phyloP scores from a whole-genome alignment of 2,888 invertebrate species.

The Drosophila multiciliata region DNA sequence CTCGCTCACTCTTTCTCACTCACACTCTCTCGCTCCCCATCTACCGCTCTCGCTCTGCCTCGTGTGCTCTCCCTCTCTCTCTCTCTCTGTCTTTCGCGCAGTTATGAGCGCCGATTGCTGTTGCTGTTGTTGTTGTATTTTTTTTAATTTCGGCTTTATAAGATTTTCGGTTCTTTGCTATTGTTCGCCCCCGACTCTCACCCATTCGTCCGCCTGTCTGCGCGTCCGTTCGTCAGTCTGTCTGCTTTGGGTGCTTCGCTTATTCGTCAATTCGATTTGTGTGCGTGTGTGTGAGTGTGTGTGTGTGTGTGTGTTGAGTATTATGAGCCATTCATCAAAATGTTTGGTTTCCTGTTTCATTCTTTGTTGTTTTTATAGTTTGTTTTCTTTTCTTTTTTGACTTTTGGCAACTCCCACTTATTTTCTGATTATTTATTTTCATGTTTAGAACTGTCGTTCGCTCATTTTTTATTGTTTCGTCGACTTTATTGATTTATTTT shows the following conservation, averaged over 20 bases:
- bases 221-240: conserved; percentile 15
- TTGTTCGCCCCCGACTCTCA: conserved; percentile 48
- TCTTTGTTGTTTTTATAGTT: conserved; percentile 33
- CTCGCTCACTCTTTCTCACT: conserved; percentile 31
- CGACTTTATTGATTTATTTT: conserved; percentile 14
- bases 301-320: conserved; percentile 54
- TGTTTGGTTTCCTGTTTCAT: conserved; percentile 57
- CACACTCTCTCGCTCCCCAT: conserved; percentile 38
- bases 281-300: conserved; percentile 23
- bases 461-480: conserved; percentile 12
- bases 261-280: conserved; percentile 71
- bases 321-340: conserved; percentile 82
- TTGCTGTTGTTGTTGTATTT: conserved; percentile 41
- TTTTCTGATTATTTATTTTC: conserved; percentile 37
- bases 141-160: conserved; percentile 81
- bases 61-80: conserved; percentile 22
- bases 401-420: conserved; percentile 83
- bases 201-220: conserved; percentile 20
- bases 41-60: conserved; percentile 48
- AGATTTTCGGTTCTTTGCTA: conserved; percentile 72
- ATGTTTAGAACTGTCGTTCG: conserved; percentile 15
- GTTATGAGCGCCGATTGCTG: conserved; percentile 63
- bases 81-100: conserved; percentile 55
- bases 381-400: conserved; percentile 43
- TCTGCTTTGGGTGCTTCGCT: conserved; percentile 73